phyloP scores from a whole-genome alignment of 2,797 vertebrate genomes.

The Gymnothorax javanicus region DNA sequence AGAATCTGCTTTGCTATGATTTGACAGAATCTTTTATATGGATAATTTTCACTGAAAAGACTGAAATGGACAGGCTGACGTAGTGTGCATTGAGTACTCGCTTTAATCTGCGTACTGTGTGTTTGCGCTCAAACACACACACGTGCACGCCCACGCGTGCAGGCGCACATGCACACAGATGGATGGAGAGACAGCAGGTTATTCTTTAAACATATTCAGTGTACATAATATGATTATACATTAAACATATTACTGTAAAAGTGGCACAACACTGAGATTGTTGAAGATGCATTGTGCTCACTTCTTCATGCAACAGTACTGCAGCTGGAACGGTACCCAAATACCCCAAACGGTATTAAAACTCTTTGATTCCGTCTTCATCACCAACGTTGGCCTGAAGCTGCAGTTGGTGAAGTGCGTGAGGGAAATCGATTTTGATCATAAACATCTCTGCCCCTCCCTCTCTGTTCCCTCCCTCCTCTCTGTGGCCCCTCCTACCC shows the following conservation, averaged over 20 bases:
- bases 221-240: not conserved
- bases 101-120: not conserved
- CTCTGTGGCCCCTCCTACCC: too few relatives aligned
- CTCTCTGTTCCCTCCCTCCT: too few relatives aligned
- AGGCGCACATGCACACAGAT: not conserved
- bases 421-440: too few relatives aligned
- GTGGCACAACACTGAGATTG: not conserved
- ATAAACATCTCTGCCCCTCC: too few relatives aligned
- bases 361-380: too few relatives aligned
- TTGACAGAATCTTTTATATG: not conserved
- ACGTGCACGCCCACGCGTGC: not conserved
- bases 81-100: not conserved
- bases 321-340: not conserved
- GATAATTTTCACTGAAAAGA: not conserved
- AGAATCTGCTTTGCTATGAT: not conserved
- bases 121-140: slow-evolving; percentile 3
- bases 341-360: not conserved
- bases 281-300: not conserved
- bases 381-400: too few relatives aligned
- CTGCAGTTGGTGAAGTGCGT: too few relatives aligned
- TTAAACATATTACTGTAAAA: not conserved
- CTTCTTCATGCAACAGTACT: not conserved
- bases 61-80: not conserved
- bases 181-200: too few relatives aligned
- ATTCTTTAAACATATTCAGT: too few relatives aligned